phyloP scores from a whole-genome alignment of 2,888 invertebrate species.

The Sphinx pinastri region DNA sequence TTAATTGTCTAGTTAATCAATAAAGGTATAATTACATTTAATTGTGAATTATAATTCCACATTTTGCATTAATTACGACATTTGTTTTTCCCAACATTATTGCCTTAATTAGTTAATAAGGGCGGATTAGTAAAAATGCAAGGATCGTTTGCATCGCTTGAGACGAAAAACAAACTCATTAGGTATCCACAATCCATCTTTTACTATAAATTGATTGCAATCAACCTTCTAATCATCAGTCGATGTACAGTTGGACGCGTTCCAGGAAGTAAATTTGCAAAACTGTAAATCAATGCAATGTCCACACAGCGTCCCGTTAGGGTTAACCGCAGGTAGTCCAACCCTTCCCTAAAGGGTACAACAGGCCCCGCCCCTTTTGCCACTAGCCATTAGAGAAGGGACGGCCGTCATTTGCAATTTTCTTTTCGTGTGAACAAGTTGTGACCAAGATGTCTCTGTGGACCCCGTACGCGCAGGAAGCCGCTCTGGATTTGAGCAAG shows the following conservation, averaged over 20 bases:
- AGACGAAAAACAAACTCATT: conserved; percentile 35
- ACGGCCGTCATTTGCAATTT: conserved; percentile 21
- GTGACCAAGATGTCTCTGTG: conserved; percentile 63
- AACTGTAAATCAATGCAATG: conserved; percentile 32
- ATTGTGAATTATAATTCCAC: no score
- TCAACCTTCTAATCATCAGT: conserved; percentile 5
- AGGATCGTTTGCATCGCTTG: conserved; percentile 13
- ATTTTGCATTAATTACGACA: background rate
- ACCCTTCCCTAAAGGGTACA: conserved; percentile 38
- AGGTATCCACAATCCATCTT: conserved; percentile 20
- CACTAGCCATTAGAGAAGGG: conserved; percentile 14
- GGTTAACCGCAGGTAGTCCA: conserved; percentile 41
- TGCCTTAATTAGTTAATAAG: conserved; percentile 15
- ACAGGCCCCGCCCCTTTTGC: conserved; percentile 29
- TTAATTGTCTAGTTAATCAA: no score
- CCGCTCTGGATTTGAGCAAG: conserved; percentile 64
- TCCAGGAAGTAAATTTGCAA: conserved; percentile 24
- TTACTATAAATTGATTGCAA: conserved; percentile 30
- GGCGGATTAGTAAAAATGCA: conserved; percentile 2
- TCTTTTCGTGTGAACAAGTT: conserved; percentile 33
- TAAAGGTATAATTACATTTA: no score
- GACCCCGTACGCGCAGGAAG: conserved; percentile 70
- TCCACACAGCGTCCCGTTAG: conserved; percentile 39
- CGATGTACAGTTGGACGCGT: conserved; percentile 6
- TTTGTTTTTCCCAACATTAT: conserved; percentile 10